Evolutionary conservation across 2,888 invertebrate species (phyloP), one percentile per base, ranked within the genome.

Genomic region (Eustalomyia histrio): DNA sequence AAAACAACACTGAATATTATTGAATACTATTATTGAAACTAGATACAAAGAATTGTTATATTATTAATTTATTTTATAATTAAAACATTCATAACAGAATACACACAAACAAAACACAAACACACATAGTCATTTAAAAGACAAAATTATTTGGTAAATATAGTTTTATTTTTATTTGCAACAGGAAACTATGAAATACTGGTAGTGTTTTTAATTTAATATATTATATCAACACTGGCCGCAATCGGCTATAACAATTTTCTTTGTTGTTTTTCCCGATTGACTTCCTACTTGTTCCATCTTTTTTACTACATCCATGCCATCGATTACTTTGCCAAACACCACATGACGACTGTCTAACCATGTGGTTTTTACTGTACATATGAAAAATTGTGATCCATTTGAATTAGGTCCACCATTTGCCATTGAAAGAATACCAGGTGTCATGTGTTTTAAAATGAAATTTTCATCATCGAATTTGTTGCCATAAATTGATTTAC

Each of bases 401-500:
- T 99, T 99, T 69, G 98, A 97, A 89, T 97, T 95, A 10, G 97
- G 95, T 3, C 98, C 98, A 86, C 97, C 97, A 87, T 98, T 98
- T 24, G 98, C 98, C 98, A 98, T 98, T 9, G 98, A 98, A 87
- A 99, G 92, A 53, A 94, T 93, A 87, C 98, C 98, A 68, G 97
- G 95, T 78, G 96, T 97, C 33, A 95, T 95, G 92, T 99, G 99
- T 92, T 96, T 97, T 91, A 98, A 92, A 83, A 92, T 92, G 92
- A 99, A 99, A 93, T 99, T 99, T 92, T 99, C 99, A 90, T 99
- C 99, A 18, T 93, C 94, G 90, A 99, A 99, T 92, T 97, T 97
- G 87, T 93, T 93, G 39, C 99, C 99, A 86, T 97, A 99, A 92
- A 99, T 99, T 84, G 98, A 98, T 91, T 97, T 97, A 84, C 98